phyloP scores from a whole-genome alignment of 2,888 invertebrate genomes.

The Mythimna lalbum region DNA sequence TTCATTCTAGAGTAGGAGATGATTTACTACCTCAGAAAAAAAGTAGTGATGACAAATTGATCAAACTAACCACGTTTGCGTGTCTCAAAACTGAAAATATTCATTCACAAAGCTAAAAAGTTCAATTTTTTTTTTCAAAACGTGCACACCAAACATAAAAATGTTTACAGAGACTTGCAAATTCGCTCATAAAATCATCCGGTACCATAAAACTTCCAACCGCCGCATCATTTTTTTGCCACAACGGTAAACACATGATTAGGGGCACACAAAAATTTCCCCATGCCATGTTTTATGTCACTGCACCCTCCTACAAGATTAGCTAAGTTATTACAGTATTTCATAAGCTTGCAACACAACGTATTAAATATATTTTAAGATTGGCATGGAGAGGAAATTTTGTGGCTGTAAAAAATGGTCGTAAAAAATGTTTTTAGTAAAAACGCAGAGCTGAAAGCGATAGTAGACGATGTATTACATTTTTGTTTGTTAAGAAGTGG shows the following conservation, averaged over 20 bases:
- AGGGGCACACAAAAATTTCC: slow-evolving; percentile 39
- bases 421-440: slow-evolving; percentile 34
- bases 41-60: neutral
- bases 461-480: neutral
- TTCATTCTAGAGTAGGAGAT: no score
- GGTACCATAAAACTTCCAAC: slow-evolving; percentile 20
- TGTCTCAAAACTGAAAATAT: neutral
- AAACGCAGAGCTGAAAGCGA: slow-evolving; percentile 3
- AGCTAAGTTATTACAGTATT: slow-evolving; percentile 56
- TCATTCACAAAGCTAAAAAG: neutral
- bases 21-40: neutral
- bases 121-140: neutral
- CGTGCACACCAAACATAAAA: neutral
- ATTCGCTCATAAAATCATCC: slow-evolving; percentile 19
- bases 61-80: neutral
- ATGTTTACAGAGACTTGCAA: slow-evolving; percentile 2
- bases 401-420: slow-evolving; percentile 13
- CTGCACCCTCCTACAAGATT: slow-evolving; percentile 49
- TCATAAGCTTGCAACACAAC: slow-evolving; percentile 12
- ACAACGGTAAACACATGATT: slow-evolving; percentile 59
- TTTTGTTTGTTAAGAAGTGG: neutral
- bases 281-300: slow-evolving; percentile 44
- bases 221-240: slow-evolving; percentile 40
- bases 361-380: slow-evolving; percentile 24
- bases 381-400: slow-evolving; percentile 20